phyloP scores from a whole-genome alignment of 2,888 invertebrate genomes.

The Elgonia sp. region DNA sequence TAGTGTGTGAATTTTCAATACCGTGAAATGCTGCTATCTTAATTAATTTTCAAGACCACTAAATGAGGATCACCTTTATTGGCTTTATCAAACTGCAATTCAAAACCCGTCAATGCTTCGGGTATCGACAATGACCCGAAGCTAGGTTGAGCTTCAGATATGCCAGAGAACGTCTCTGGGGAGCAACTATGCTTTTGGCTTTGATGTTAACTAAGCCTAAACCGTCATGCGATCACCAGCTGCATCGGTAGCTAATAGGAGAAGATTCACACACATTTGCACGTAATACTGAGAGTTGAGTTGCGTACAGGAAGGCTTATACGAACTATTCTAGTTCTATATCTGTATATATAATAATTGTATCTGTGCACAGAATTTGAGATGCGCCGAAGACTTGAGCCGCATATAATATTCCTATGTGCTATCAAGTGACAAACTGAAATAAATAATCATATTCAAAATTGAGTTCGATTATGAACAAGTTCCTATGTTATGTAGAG shows the following conservation, averaged over 20 bases:
- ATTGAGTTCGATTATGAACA: too few species aligned
- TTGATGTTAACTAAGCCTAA: constrained; percentile 85
- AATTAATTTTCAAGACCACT: constrained; percentile 65
- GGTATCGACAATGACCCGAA: constrained; percentile 73
- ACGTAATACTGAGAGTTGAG: constrained; percentile 58
- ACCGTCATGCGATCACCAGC: constrained; percentile 83
- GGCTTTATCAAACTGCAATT: constrained; percentile 76
- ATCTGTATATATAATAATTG: constrained; percentile 58
- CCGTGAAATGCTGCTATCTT: constrained; percentile 46
- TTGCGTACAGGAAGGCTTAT: constrained; percentile 56
- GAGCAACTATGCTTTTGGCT: constrained; percentile 86
- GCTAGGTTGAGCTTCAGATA: constrained; percentile 72
- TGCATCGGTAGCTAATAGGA: constrained; percentile 81
- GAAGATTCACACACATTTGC: constrained; percentile 76
- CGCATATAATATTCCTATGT: constrained; percentile 37
- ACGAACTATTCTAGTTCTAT: constrained; percentile 56
- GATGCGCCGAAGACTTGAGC: constrained; percentile 24
- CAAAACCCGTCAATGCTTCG: constrained; percentile 74
- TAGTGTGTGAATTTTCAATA: constrained; percentile 44
- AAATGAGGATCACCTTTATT: constrained; percentile 70
- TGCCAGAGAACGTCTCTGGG: constrained; percentile 84
- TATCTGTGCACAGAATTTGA: constrained; percentile 57
- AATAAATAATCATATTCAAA: not conserved
- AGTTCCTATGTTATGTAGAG: too few species aligned
- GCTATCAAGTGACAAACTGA: constrained; percentile 28